A percentile compares a stretch with the other conserved stretches of the same genome.
phyloP scores from a whole-genome alignment of 2,888 invertebrate species.

The Apamea epomidion region DNA sequence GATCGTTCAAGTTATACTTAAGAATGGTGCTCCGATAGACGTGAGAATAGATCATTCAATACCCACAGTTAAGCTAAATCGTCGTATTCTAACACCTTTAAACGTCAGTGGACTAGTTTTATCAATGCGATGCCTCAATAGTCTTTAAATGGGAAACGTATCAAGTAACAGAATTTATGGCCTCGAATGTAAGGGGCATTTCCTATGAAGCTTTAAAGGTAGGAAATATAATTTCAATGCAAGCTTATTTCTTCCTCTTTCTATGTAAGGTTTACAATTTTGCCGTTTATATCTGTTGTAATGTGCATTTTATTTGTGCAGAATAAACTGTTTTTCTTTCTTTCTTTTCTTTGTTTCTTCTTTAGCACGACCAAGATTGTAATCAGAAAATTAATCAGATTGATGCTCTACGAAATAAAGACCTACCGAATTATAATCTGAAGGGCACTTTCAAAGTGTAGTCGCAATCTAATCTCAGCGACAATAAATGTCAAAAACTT shows the following conservation, averaged over 20 bases:
- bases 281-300: background rate
- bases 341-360: background rate
- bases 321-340: background rate
- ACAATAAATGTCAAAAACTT: background rate
- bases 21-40: slow-evolving; percentile 60
- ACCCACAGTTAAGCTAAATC: slow-evolving; percentile 64
- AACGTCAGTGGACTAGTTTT: slow-evolving; percentile 66
- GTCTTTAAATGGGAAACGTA: slow-evolving; percentile 52
- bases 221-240: slow-evolving; percentile 2
- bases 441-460: background rate
- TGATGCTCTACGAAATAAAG: background rate
- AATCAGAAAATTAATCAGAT: background rate
- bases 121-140: slow-evolving; percentile 44
- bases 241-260: background rate
- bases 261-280: background rate
- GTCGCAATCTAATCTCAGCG: background rate
- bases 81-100: slow-evolving; percentile 74
- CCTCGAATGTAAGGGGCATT: slow-evolving; percentile 7
- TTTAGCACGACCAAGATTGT: background rate
- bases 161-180: slow-evolving; percentile 52
- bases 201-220: background rate
- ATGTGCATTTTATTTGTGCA: background rate
- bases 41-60: slow-evolving; percentile 76
- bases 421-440: background rate
- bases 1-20: slow-evolving; percentile 7